Evolutionary conservation across 2,113 vertebrate species (phyloP), one percentile per base, ranked within the genome.

Genomic region (Beaufortia kweichowensis): DNA sequence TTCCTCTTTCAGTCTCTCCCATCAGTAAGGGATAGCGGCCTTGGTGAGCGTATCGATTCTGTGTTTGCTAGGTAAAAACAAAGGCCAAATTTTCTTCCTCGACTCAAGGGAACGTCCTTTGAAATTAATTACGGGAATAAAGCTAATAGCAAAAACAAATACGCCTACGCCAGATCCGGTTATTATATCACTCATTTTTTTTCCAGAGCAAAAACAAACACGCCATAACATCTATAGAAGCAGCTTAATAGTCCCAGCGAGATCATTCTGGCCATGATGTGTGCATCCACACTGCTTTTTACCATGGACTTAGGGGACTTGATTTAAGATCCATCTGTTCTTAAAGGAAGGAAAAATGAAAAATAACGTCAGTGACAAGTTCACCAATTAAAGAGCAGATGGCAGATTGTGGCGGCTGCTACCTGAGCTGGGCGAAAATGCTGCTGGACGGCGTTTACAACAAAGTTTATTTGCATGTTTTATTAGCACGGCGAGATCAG

Each of bases 321-420:
- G 39, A 65, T 75, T 78, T 78, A 83, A 41, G 41, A 81, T 75
- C 79, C 83, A 84, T 82, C 81, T 82, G 83, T 82, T 78, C 78
- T 82, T 81, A 78, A 80, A 82, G 69, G 33, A 48, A 68, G 48
- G 64, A 35, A 68, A 73, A 60, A 72, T 79, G 43, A 76, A 77
- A 61, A 64, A 56, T 78, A 81, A 50, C 69, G 69, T 74, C 63
- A 68, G 48, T 76, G 67, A 82, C 78, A 83, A 62, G 72, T 41
- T 79, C 43, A 79, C 67, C 73, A 83, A 77, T 85, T 79, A 84
- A 55, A 71, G 64, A 78, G 71, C 84, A 85, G 81, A 79, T 78
- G 79, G 81, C 65, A 74, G 75, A 65, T 26, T 68, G 76, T 61
- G 53, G 59, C 53, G 55, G 57, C 33, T 67, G 29, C 65, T 81